phyloP scores from a whole-genome alignment of 2,888 invertebrate species.

The Corbicula japonica region DNA sequence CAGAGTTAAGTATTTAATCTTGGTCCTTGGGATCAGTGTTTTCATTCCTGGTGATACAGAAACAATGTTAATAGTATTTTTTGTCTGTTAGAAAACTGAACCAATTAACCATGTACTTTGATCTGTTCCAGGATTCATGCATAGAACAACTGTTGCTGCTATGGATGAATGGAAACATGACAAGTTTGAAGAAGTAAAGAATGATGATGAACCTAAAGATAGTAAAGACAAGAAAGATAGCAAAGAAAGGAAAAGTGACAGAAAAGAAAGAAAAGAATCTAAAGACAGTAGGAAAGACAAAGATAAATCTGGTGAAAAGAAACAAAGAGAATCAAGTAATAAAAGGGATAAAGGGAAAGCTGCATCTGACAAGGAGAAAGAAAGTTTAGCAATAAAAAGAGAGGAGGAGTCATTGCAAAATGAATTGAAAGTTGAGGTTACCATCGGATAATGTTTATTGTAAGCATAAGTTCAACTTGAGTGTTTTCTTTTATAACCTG shows the following conservation, averaged over 20 bases:
- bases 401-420: conserved; percentile 40
- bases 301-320: not conserved
- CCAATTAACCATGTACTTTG: not conserved
- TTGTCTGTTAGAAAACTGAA: not conserved
- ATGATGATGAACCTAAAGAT: conserved; percentile 2
- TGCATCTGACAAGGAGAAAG: too few species aligned
- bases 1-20: too few species aligned
- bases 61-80: too few species aligned
- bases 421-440: conserved; percentile 37
- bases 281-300: not conserved
- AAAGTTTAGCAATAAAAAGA: conserved; percentile 16
- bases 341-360: conserved; percentile 2
- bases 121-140: conserved; percentile 6
- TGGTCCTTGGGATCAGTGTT: too few species aligned
- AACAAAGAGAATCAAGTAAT: conserved; percentile 3
- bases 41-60: too few species aligned
- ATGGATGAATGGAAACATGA: conserved; percentile 66
- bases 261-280: conserved; percentile 12
- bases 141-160: not conserved
- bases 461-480: too few species aligned
- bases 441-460: conserved; percentile 6
- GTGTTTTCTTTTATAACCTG: too few species aligned
- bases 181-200: conserved; percentile 51
- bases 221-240: conserved; percentile 6
- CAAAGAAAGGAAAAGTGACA: not conserved